A percentile compares a stretch with the other conserved stretches of the same genome.
Conservation (phyloP, 1,140 invertebrate species). For the Probaryconus sp. region DNA sequence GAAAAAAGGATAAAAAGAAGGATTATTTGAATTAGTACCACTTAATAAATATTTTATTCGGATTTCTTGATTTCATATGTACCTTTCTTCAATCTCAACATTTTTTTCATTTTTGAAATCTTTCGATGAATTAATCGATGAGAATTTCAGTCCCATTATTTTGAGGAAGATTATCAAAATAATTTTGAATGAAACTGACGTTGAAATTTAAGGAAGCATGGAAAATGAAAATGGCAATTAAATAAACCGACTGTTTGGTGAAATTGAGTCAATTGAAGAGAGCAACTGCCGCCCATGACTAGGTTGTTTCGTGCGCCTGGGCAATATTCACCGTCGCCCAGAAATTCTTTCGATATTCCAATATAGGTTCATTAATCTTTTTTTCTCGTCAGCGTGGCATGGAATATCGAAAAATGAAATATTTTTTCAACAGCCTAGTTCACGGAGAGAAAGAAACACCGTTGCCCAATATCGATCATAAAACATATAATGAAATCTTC, state of each 20-base stretch:
- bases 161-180: no score
- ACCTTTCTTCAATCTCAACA: no score
- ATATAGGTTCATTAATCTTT: constrained; percentile 69
- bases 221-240: constrained; percentile 72
- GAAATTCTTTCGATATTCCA: constrained; percentile 68
- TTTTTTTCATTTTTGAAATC: no score
- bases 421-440: constrained; percentile 15
- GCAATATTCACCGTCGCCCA: constrained; percentile 45
- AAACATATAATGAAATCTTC: constrained; percentile 25
- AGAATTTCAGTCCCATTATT: no score
- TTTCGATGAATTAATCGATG: no score
- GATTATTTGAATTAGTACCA: no score
- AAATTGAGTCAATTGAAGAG: constrained; percentile 72
- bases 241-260: constrained; percentile 61
- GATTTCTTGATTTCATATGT: no score
- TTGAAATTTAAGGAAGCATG: constrained; percentile 69
- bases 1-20: no score
- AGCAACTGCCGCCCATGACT: constrained; percentile 67
- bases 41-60: no score
- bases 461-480: constrained; percentile 2
- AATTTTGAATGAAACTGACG: no score
- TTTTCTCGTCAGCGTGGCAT: constrained; percentile 60
- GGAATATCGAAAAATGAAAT: constrained; percentile 9
- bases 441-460: constrained; percentile 10
- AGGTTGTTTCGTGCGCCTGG: constrained; percentile 65